These are phyloP conservation scores for Stenodera caucasica DNA, from an alignment of 2,888 invertebrate species.

Conservation along the genomic window DNA sequence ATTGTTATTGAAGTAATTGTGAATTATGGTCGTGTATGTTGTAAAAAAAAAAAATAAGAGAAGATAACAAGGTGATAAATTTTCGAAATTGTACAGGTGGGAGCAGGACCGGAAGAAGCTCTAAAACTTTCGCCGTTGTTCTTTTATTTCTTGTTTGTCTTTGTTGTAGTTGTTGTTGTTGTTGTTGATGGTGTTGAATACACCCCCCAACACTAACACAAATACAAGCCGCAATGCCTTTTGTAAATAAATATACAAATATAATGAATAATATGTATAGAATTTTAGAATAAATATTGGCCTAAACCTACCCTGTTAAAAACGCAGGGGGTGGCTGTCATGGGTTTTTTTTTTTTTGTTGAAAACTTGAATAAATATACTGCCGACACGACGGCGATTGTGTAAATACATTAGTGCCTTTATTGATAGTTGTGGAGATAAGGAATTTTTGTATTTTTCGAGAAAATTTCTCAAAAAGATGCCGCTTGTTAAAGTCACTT, in stretches of 20 bases:
- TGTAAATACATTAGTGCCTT: slow-evolving; percentile 7
- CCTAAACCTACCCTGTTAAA: neutral
- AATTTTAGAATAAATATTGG: slow-evolving; percentile 1
- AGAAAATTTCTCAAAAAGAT: neutral
- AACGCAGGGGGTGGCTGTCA: neutral
- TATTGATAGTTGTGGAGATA: slow-evolving; percentile 1
- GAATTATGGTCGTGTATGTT: slow-evolving; percentile 15
- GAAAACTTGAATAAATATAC: slow-evolving; percentile 1
- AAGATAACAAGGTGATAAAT: slow-evolving; percentile 26
- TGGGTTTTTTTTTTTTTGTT: neutral
- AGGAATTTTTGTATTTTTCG: neutral
- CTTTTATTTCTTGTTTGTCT: too few relatives aligned
- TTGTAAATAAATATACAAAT: neutral
- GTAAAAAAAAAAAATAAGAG: neutral
- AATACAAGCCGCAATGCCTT: slow-evolving; percentile 1
- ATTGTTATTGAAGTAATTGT: slow-evolving; percentile 34
- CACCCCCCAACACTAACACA: neutral
- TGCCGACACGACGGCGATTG: neutral
- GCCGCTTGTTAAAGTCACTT: slow-evolving; percentile 6
- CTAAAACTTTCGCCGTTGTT: neutral
- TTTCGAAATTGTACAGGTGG: slow-evolving; percentile 27
- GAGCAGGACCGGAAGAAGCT: slow-evolving; percentile 41
- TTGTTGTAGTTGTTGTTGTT: slow-evolving; percentile 1
- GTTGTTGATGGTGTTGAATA: slow-evolving; percentile 4
- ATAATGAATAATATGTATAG: neutral